These are phyloP conservation scores for Leucania comma DNA, from an alignment of 2,888 invertebrate genomes.

Conservation along the genomic window DNA sequence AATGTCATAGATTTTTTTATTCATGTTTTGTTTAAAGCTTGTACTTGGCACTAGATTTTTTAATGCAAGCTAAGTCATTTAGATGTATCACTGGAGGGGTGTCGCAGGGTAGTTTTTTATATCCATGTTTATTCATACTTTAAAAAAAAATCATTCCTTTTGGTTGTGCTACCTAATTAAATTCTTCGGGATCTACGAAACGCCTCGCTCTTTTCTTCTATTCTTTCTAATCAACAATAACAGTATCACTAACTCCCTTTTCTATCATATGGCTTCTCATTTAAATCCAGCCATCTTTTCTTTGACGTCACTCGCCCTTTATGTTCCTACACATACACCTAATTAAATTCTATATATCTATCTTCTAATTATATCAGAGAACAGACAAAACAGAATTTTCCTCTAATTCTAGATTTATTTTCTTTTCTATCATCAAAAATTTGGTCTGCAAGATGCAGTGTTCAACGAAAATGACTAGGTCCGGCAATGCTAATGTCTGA, in stretches of 20 bases:
- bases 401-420: neutral
- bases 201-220: too few species aligned
- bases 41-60: neutral
- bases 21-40: neutral
- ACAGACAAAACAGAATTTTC: neutral
- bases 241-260: too few species aligned
- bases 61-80: too few species aligned
- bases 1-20: neutral
- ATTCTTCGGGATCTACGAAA: too few species aligned
- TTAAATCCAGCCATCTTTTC: too few species aligned
- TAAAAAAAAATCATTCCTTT: neutral
- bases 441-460: neutral
- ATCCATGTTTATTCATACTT: slow-evolving; percentile 3
- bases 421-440: neutral
- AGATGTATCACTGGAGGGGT: neutral
- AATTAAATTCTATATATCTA: slow-evolving; percentile 8
- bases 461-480: neutral
- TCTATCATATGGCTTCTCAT: too few species aligned
- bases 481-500: neutral
- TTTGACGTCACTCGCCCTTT: too few species aligned
- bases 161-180: too few species aligned
- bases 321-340: neutral
- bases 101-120: neutral
- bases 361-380: too few species aligned
- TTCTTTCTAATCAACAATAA: too few species aligned